Evolutionary conservation across 1,140 invertebrate genomes (phyloP).

Genomic region (Bicyclus anynana): DNA sequence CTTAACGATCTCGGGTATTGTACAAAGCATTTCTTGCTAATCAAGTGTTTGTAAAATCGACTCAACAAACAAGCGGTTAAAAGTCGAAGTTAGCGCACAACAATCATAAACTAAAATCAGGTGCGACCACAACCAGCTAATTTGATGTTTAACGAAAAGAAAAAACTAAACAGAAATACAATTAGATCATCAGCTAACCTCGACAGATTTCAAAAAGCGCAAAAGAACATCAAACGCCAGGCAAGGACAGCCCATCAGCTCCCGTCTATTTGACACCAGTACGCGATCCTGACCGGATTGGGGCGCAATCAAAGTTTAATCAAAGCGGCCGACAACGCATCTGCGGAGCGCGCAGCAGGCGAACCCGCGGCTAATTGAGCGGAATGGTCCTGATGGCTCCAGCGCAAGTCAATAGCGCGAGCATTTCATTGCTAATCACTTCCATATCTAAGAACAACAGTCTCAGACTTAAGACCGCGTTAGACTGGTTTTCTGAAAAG

Average conservation of each 20-base stretch:
- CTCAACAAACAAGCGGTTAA: no score
- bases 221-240: slow-evolving; percentile 9
- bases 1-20: no score
- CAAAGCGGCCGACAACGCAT: slow-evolving; percentile 48
- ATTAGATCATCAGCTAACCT: background rate
- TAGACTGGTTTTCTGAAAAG: no score
- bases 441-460: no score
- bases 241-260: slow-evolving; percentile 2
- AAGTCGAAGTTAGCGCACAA: no score
- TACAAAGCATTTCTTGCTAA: no score
- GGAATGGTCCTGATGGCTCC: slow-evolving; percentile 41
- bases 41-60: no score
- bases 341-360: slow-evolving; percentile 31
- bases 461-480: no score
- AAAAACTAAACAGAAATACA: background rate
- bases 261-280: slow-evolving; percentile 25
- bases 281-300: slow-evolving; percentile 26
- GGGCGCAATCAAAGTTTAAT: slow-evolving; percentile 53
- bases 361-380: slow-evolving; percentile 53
- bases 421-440: no score
- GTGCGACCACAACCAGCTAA: no score
- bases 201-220: slow-evolving; percentile 3
- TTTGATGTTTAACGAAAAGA: no score
- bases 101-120: no score
- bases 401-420: slow-evolving; percentile 8